These are phyloP conservation scores for Lithobates sylvaticus DNA, from an alignment of 2,797 vertebrate genomes.

Conservation along the genomic window DNA sequence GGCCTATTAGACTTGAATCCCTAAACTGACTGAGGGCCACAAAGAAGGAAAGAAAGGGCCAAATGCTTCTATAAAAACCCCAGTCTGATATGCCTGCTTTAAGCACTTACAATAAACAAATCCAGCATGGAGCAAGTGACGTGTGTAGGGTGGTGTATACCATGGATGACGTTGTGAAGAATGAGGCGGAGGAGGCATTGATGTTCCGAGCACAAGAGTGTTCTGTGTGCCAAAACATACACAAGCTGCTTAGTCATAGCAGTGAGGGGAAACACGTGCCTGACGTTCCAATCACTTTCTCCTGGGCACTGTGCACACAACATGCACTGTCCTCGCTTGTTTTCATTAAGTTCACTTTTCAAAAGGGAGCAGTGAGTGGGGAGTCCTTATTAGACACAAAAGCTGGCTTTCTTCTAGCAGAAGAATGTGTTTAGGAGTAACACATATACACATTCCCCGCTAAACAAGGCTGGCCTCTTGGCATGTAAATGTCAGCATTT, in stretches of 20 bases:
- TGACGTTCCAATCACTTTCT: conserved; percentile 69
- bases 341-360: conserved; percentile 65
- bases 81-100: no score
- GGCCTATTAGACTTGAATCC: no score
- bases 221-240: conserved; percentile 62
- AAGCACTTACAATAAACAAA: neutral
- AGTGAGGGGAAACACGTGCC: conserved; percentile 68
- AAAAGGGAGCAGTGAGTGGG: conserved; percentile 60
- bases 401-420: conserved; percentile 42
- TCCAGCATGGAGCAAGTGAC: neutral
- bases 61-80: neutral
- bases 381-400: conserved; percentile 58
- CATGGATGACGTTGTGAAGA: conserved; percentile 15
- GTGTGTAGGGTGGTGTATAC: conserved; percentile 13
- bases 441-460: conserved; percentile 42
- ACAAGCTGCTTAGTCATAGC: conserved; percentile 71
- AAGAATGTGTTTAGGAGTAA: conserved; percentile 57
- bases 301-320: conserved; percentile 68
- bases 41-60: neutral
- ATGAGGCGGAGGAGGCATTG: conserved; percentile 13
- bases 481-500: conserved; percentile 54
- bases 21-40: no score
- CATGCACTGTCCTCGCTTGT: conserved; percentile 65
- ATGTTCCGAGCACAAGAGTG: conserved; percentile 55
- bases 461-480: conserved; percentile 14